A percentile compares a stretch with the other conserved stretches of the same genome.
Evolutionary conservation across 2,888 invertebrate species (phyloP).

Genomic region (Andrena fulva): DNA sequence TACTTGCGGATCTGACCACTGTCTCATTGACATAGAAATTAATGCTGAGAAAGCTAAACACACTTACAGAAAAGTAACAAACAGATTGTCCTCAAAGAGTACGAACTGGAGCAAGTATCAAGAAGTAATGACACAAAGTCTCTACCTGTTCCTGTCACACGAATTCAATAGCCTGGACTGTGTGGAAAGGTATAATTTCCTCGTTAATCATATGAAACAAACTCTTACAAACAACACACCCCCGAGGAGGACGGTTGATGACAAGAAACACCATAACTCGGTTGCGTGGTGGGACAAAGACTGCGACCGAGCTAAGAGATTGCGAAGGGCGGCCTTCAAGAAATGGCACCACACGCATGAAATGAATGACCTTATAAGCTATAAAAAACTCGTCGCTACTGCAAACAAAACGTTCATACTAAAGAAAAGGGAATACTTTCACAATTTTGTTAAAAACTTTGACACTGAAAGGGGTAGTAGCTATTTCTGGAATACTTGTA

Average conservation of each 20-base stretch:
- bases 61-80: not conserved
- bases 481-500: conserved; percentile 15
- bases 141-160: not conserved
- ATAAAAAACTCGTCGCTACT: conserved; percentile 1
- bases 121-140: not conserved
- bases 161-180: not conserved
- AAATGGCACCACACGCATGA: conserved; percentile 4
- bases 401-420: not conserved
- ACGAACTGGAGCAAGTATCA: conserved; percentile 3
- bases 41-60: not conserved
- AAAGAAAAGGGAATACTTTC: conserved; percentile 2
- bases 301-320: not conserved
- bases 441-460: not conserved
- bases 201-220: not conserved
- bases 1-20: conserved; percentile 12
- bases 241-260: not conserved
- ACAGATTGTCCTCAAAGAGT: conserved; percentile 8
- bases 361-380: conserved; percentile 2
- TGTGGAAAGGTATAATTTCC: conserved; percentile 9
- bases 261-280: not conserved
- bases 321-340: conserved; percentile 1
- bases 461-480: not conserved
- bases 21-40: not conserved
- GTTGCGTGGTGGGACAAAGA: conserved; percentile 18
- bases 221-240: not conserved